These are phyloP conservation scores for Globodera rostochiensis DNA, from an alignment of 1,140 invertebrate genomes.

Conservation along the genomic window DNA sequence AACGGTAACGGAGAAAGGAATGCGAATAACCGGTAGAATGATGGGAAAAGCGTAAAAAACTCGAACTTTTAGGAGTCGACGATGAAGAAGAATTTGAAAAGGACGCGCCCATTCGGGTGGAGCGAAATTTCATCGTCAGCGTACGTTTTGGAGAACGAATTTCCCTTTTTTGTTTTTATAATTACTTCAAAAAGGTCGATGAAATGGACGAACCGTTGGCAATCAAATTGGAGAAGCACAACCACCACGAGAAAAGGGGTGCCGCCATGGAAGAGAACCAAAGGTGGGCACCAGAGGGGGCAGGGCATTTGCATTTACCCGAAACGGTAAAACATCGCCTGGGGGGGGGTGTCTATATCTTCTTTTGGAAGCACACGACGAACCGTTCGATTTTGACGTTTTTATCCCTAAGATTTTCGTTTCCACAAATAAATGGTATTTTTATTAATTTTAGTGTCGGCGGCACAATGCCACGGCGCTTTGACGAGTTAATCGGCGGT, in stretches of 20 bases:
- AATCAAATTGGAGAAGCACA: not conserved
- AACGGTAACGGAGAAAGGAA: constrained; percentile 23
- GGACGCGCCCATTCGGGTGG: constrained; percentile 9
- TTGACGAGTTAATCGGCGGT: not conserved
- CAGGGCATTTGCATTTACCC: no score
- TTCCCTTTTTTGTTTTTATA: not conserved
- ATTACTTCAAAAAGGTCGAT: constrained; percentile 2
- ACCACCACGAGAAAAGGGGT: not conserved
- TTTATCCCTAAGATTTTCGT: no score
- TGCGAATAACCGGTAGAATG: constrained; percentile 22
- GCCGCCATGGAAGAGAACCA: not conserved
- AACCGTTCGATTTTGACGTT: no score
- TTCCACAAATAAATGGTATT: not conserved
- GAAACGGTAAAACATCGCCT: no score
- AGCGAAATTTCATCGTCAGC: constrained; percentile 29
- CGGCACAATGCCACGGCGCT: not conserved
- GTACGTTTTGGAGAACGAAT: not conserved
- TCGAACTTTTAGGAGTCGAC: constrained; percentile 13
- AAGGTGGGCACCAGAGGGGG: not conserved
- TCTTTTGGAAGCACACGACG: no score
- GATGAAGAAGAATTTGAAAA: constrained; percentile 6
- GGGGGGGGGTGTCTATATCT: no score
- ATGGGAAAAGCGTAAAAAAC: not conserved
- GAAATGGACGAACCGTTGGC: constrained; percentile 25
- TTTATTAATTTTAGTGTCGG: not conserved